Percentiles rank a stretch among this genome's conserved stretches.
Evolutionary conservation across 2,888 invertebrate species (phyloP).

Genomic region (Nineta flava): DNA sequence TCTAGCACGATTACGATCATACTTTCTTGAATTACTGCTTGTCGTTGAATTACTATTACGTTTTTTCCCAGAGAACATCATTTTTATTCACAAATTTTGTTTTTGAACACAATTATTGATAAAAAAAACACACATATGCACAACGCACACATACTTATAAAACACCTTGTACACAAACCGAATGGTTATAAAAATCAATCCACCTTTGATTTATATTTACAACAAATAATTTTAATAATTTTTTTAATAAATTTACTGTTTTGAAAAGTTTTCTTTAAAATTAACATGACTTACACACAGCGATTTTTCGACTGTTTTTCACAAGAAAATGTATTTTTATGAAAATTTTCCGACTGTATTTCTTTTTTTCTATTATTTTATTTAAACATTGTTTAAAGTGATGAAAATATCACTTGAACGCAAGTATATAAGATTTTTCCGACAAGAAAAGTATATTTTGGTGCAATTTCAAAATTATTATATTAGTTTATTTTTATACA

Average conservation of each 20-base stretch:
- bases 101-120: neutral
- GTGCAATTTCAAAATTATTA: too few relatives aligned
- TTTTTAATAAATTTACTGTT: neutral
- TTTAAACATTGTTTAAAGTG: too few relatives aligned
- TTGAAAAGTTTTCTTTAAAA: neutral
- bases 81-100: neutral
- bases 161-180: too few relatives aligned
- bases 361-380: too few relatives aligned
- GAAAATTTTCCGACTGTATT: too few relatives aligned
- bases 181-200: neutral
- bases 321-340: too few relatives aligned
- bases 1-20: neutral
- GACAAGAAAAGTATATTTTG: too few relatives aligned
- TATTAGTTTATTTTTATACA: too few relatives aligned
- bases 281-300: neutral
- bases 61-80: slow-evolving; percentile 3
- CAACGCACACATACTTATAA: too few relatives aligned
- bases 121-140: neutral
- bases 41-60: neutral
- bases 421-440: too few relatives aligned
- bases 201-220: neutral
- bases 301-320: too few relatives aligned
- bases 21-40: neutral
- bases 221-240: neutral
- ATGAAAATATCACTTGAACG: too few relatives aligned